phyloP scores from a whole-genome alignment of 1,140 invertebrate species.

The Uloborus diversus region DNA sequence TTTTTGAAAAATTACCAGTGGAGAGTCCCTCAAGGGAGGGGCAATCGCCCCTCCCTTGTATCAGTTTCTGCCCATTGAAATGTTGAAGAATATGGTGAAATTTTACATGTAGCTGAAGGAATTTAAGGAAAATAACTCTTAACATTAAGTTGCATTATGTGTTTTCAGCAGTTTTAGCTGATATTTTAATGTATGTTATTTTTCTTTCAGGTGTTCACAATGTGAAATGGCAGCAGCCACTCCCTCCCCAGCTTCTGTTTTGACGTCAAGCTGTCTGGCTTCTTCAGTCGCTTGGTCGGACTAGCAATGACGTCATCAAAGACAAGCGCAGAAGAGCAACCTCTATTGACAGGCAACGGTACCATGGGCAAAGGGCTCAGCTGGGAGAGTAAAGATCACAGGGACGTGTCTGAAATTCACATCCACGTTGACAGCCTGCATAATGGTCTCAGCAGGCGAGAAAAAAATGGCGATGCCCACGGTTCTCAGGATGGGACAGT shows the following conservation, averaged over 20 bases:
- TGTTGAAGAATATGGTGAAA: no score
- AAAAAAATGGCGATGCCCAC: conserved; percentile 48
- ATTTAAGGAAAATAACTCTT: no score
- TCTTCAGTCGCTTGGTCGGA: not conserved
- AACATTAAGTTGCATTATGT: no score
- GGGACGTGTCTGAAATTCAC: conserved; percentile 34
- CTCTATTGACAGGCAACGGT: conserved; percentile 11
- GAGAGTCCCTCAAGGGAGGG: no score
- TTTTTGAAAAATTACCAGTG: no score
- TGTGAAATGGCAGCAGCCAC: conserved; percentile 16
- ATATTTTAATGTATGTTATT: no score
- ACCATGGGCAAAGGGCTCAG: conserved; percentile 46
- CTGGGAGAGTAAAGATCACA: conserved; percentile 42
- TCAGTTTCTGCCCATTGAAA: no score
- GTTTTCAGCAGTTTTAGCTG: no score
- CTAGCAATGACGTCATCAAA: conserved; percentile 40
- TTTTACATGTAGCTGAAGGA: no score
- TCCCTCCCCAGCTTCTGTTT: not conserved
- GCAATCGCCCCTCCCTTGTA: no score
- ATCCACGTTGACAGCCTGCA: conserved; percentile 35
- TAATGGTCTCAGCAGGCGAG: conserved; percentile 47
- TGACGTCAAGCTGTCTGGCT: not conserved
- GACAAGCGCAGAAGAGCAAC: conserved; percentile 41
- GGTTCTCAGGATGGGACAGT: conserved; percentile 60
- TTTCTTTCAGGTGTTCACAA: not conserved